phyloP scores from a whole-genome alignment of 2,113 vertebrate species.

The Dascyllus trimaculatus region DNA sequence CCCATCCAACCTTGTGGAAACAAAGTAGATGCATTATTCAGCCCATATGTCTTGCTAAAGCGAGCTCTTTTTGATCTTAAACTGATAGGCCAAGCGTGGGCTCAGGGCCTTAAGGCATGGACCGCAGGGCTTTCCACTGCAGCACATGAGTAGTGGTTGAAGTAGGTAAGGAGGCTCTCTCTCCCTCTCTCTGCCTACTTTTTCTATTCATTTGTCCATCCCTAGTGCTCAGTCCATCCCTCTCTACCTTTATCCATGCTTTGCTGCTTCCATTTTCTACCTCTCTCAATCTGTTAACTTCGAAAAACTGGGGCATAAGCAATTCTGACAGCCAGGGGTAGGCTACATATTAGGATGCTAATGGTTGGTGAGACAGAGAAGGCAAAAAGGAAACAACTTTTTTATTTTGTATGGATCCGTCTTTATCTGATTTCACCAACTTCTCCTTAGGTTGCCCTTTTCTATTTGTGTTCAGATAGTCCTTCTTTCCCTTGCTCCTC shows the following conservation, averaged over 20 bases:
- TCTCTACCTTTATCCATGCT: slow-evolving; percentile 75
- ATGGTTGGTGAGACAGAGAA: slow-evolving; percentile 40
- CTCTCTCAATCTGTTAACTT: slow-evolving; percentile 76
- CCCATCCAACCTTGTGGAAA: slow-evolving; percentile 71
- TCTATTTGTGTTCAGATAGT: slow-evolving; percentile 46
- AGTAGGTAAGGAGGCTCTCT: slow-evolving; percentile 60
- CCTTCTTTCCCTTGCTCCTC: slow-evolving; percentile 43
- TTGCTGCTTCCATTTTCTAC: slow-evolving; percentile 77
- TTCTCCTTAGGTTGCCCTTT: slow-evolving; percentile 42
- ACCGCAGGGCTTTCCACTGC: slow-evolving; percentile 75
- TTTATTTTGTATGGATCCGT: slow-evolving; percentile 31
- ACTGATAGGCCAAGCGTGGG: slow-evolving; percentile 83
- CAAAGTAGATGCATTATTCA: slow-evolving; percentile 83
- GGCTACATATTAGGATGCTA: slow-evolving; percentile 36
- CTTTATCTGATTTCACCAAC: slow-evolving; percentile 38
- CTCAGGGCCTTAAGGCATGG: slow-evolving; percentile 78
- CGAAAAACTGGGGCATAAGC: slow-evolving; percentile 77
- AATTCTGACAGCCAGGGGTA: slow-evolving; percentile 39
- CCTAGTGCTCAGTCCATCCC: slow-evolving; percentile 53
- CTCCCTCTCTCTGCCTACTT: slow-evolving; percentile 14
- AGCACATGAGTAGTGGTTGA: slow-evolving; percentile 62
- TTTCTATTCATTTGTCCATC: slow-evolving; percentile 68
- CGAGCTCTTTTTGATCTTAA: slow-evolving; percentile 82
- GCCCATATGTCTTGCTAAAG: slow-evolving; percentile 82
- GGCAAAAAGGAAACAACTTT: slow-evolving; percentile 27